Conservation (phyloP, 2,113 vertebrate genomes). For the Rousettus leschenaultii region DNA sequence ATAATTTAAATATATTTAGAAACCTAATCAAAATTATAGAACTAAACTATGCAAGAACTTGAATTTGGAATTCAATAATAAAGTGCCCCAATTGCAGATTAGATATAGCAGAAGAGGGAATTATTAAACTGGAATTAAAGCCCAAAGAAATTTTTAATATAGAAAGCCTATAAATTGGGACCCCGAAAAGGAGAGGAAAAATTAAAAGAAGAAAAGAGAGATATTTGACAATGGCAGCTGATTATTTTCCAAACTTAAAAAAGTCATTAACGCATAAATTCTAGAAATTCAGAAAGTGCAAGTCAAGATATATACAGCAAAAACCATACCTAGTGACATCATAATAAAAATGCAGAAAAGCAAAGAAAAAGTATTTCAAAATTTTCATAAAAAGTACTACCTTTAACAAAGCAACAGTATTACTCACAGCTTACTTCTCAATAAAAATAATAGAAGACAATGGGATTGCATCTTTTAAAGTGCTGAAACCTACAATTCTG, state of each 20-base stretch:
- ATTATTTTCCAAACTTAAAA: no score
- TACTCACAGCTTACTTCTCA: neutral
- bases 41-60: neutral
- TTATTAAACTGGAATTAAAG: neutral
- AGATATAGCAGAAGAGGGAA: neutral
- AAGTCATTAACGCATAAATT: no score
- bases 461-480: neutral
- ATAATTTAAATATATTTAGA: neutral
- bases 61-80: neutral
- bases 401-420: neutral
- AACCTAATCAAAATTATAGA: neutral
- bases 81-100: neutral
- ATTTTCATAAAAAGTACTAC: neutral
- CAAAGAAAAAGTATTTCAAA: no score
- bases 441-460: neutral
- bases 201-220: neutral
- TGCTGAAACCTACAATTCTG: neutral
- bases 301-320: no score
- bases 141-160: no score
- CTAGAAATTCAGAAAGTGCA: no score
- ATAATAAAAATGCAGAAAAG: no score
- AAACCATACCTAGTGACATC: no score
- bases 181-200: neutral
- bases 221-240: neutral
- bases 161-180: neutral